Conservation (phyloP, 2,113 vertebrate genomes). For the Fulmarus glacialis region DNA sequence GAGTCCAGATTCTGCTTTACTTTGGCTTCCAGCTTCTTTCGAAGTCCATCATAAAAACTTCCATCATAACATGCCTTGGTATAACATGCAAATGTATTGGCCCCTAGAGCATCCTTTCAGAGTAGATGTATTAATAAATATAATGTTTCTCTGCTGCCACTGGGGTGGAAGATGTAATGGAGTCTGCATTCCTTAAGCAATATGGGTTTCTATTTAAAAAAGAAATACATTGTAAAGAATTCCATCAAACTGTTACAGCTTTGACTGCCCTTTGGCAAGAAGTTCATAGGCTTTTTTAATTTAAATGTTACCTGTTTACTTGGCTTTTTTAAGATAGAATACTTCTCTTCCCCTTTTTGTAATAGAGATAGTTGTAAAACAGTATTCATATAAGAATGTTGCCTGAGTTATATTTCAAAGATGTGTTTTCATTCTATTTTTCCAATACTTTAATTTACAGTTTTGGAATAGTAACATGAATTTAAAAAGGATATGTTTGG, state of each 20-base stretch:
- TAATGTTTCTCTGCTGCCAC: slow-evolving; percentile 47
- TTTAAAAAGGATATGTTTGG: background rate
- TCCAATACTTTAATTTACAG: background rate
- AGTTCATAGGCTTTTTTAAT: slow-evolving; percentile 16
- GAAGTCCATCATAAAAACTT: slow-evolving; percentile 55
- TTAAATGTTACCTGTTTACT: slow-evolving; percentile 39
- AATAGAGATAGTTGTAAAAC: background rate
- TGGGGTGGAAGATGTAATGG: slow-evolving; percentile 44
- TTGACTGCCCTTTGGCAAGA: slow-evolving; percentile 38
- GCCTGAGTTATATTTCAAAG: background rate
- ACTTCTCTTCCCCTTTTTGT: background rate
- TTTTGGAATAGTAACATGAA: background rate
- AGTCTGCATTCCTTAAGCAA: slow-evolving; percentile 53
- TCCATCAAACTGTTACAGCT: slow-evolving; percentile 49
- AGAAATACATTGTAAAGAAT: slow-evolving; percentile 63
- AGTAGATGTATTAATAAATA: slow-evolving; percentile 51
- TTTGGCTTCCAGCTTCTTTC: slow-evolving; percentile 49
- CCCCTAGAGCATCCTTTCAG: slow-evolving; percentile 55
- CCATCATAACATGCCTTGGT: slow-evolving; percentile 44
- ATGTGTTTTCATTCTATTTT: background rate
- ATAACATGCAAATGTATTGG: slow-evolving; percentile 57
- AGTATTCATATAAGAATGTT: background rate
- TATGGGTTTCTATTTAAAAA: slow-evolving; percentile 27
- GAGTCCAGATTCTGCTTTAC: slow-evolving; percentile 15
- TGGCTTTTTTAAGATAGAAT: background rate